Conservation (phyloP, 2,113 vertebrate species). For the Otocyon megalotis region DNA sequence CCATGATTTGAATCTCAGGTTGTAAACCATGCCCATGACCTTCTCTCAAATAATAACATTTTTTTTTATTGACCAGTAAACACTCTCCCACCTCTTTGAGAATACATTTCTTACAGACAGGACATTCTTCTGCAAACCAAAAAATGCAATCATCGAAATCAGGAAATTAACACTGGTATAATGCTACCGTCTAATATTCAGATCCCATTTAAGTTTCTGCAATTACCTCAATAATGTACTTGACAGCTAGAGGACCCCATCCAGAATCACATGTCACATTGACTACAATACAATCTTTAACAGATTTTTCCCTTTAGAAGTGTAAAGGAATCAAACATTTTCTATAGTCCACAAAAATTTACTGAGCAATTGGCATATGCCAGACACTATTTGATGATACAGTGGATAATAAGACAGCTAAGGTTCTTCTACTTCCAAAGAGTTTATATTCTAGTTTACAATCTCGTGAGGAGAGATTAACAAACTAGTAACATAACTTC, state of each 20-base stretch:
- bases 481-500: background rate
- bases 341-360: background rate
- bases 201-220: background rate
- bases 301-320: slow-evolving; percentile 12
- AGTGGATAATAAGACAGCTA: background rate
- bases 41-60: background rate
- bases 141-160: background rate
- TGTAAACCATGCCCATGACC: background rate
- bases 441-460: background rate
- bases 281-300: background rate
- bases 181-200: background rate
- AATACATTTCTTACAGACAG: background rate
- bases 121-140: background rate
- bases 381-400: background rate
- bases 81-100: background rate
- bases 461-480: background rate
- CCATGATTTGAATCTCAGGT: background rate
- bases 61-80: background rate
- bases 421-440: slow-evolving; percentile 7
- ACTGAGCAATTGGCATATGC: slow-evolving; percentile 2
- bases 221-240: background rate
- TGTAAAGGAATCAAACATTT: slow-evolving; percentile 47
- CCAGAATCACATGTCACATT: background rate
- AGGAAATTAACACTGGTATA: background rate
- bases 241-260: background rate